Conservation (phyloP, 2,113 vertebrate genomes). For the Patagioenas fasciata region DNA sequence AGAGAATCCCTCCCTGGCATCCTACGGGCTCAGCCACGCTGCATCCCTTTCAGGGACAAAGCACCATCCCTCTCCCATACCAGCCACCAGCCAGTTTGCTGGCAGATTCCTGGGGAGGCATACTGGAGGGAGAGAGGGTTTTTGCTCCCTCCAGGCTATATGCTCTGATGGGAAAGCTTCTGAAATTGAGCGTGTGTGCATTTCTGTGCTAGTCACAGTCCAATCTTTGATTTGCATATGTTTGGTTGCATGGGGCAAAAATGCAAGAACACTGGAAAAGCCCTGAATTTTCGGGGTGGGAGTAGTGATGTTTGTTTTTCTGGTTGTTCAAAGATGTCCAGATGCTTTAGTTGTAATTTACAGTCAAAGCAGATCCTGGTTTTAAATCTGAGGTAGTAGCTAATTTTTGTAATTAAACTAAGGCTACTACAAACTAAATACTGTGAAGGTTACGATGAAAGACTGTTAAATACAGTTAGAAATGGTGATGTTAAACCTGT, state of each 20-base stretch:
- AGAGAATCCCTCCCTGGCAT: not conserved
- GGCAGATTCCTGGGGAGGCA: not conserved
- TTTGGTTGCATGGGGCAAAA: not conserved
- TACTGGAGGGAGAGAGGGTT: not conserved
- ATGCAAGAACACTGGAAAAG: not conserved
- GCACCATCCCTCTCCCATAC: not conserved
- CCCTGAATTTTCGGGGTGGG: not conserved
- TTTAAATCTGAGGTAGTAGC: not conserved
- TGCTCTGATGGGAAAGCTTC: not conserved
- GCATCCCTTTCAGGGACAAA: not conserved
- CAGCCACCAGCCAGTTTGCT: not conserved
- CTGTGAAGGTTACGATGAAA: not conserved
- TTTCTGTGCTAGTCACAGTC: not conserved
- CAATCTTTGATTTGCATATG: not conserved
- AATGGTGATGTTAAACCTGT: not conserved
- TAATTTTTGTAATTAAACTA: not conserved
- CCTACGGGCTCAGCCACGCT: accelerated
- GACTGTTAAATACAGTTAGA: not conserved
- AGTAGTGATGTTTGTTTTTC: not conserved
- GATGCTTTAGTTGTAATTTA: not conserved
- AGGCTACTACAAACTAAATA: not conserved
- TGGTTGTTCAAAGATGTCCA: not conserved
- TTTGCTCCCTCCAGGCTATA: not conserved
- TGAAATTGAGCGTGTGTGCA: accelerated
- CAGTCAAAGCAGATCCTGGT: not conserved